Evolutionary conservation across 2,113 vertebrate species (phyloP).

Genomic region (Lophura nycthemera): DNA sequence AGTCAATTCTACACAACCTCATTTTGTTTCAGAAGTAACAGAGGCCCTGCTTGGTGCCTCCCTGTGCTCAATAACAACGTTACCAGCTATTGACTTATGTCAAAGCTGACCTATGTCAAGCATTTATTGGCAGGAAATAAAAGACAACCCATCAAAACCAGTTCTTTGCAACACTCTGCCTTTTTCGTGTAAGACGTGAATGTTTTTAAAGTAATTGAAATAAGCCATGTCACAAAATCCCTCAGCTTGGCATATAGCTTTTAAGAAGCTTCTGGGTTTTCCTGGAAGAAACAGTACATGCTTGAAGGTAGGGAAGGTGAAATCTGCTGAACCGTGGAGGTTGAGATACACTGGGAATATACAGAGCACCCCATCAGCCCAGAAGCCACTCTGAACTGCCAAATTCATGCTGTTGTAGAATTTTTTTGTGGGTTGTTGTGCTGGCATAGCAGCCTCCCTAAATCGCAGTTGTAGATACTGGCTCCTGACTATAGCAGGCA

Average conservation of each 20-base stretch:
- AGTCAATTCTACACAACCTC: not conserved
- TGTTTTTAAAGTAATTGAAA: not conserved
- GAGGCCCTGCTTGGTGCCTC: not conserved
- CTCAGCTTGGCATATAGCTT: not conserved
- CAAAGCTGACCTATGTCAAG: not conserved
- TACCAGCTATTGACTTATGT: not conserved
- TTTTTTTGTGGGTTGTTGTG: not conserved
- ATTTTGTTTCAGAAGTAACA: not conserved
- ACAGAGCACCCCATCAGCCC: not conserved
- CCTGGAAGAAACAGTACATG: not conserved
- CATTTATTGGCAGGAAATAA: slow-evolving; percentile 15
- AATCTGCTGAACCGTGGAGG: not conserved
- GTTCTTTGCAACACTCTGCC: not conserved
- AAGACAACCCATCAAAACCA: not conserved
- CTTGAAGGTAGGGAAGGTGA: not conserved
- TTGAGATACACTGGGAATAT: not conserved
- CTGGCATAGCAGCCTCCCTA: not conserved
- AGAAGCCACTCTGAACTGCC: not conserved
- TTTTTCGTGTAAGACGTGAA: not conserved
- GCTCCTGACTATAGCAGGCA: not conserved
- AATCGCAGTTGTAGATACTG: not conserved
- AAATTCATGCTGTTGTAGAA: not conserved
- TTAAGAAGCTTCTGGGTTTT: not conserved
- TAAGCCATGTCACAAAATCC: not conserved
- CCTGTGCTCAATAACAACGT: not conserved